These are phyloP conservation scores for Leuciscus waleckii DNA, from an alignment of 2,797 vertebrate species.

Conservation along the genomic window DNA sequence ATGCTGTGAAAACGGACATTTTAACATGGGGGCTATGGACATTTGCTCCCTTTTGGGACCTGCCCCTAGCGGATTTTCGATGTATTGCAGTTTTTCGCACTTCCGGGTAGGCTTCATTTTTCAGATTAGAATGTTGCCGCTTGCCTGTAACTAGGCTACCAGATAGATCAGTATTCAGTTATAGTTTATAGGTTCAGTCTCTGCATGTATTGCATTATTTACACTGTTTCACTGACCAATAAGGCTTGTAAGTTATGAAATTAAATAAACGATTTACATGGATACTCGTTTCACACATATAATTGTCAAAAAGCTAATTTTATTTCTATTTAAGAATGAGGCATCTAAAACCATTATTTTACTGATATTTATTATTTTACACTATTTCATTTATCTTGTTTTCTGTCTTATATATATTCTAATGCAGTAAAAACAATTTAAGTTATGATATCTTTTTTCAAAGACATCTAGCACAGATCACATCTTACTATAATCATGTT, in stretches of 20 bases:
- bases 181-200: background rate
- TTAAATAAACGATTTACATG: background rate
- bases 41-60: no score
- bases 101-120: no score
- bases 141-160: no score
- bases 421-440: background rate
- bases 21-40: no score
- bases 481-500: background rate
- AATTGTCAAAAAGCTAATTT: background rate
- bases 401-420: background rate
- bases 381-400: background rate
- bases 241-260: background rate
- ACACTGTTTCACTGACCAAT: background rate
- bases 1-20: no score
- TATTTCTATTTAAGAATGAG: background rate
- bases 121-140: no score
- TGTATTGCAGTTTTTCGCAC: no score
- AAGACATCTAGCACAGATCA: background rate
- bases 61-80: no score
- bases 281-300: background rate
- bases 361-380: background rate
- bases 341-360: background rate
- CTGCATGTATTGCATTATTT: background rate
- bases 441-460: background rate
- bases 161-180: conserved; percentile 17